Percentiles rank a stretch among this genome's conserved stretches.
Evolutionary conservation across 2,113 vertebrate genomes (phyloP).

Genomic region (Calidris pygmaea): DNA sequence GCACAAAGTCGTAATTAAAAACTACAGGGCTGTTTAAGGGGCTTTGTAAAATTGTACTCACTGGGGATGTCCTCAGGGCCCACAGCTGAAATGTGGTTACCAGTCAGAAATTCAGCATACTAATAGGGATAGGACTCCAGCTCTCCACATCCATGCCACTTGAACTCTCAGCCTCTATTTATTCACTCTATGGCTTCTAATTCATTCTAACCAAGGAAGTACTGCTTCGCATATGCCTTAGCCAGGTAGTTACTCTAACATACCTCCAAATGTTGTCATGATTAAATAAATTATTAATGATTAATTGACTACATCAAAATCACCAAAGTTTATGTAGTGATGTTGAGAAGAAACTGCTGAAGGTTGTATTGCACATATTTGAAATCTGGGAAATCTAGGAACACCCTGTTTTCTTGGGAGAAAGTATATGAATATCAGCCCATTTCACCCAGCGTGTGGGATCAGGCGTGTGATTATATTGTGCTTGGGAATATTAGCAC

Average conservation of each 20-base stretch:
- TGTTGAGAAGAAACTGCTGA: not conserved
- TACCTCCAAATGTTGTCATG: not conserved
- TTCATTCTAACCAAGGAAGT: not conserved
- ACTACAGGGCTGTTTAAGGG: conserved; percentile 28
- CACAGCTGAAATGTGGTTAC: not conserved
- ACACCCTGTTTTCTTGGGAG: not conserved
- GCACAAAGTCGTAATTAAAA: conserved; percentile 16
- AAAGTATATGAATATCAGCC: not conserved
- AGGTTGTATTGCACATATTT: not conserved
- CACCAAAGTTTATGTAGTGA: not conserved
- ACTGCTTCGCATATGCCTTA: not conserved
- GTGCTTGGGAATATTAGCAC: not conserved
- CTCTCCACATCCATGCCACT: not conserved
- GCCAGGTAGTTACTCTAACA: not conserved
- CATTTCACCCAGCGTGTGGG: not conserved
- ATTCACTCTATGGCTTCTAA: not conserved
- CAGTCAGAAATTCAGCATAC: not conserved
- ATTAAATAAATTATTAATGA: not conserved
- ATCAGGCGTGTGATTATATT: not conserved
- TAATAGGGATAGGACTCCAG: not conserved
- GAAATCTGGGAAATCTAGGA: not conserved
- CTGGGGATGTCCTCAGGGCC: not conserved
- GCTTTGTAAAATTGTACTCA: not conserved
- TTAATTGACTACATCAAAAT: not conserved
- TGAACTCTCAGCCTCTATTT: not conserved